These are phyloP conservation scores for Pelobates fuscus DNA, from an alignment of 2,113 vertebrate species.

Conservation along the genomic window DNA sequence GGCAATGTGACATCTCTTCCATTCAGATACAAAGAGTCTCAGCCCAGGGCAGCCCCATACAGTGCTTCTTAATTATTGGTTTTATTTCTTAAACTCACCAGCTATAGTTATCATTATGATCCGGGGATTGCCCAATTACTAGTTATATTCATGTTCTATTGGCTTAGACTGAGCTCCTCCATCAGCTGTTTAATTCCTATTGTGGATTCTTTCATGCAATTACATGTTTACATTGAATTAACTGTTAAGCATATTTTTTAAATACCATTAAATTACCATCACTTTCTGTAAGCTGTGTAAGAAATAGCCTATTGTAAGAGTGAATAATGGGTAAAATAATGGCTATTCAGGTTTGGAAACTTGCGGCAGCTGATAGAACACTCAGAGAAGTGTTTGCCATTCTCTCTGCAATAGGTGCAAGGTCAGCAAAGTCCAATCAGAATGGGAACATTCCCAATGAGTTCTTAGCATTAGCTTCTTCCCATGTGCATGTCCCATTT, in stretches of 20 bases:
- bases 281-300: neutral
- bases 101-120: neutral
- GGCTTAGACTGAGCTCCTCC: neutral
- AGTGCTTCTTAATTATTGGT: neutral
- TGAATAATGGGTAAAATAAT: neutral
- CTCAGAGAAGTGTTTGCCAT: neutral
- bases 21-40: neutral
- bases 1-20: no score
- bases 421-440: neutral
- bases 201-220: neutral
- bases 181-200: neutral
- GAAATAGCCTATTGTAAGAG: neutral
- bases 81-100: neutral
- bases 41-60: neutral
- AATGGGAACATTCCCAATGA: neutral
- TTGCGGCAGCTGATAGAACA: neutral
- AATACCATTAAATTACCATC: neutral
- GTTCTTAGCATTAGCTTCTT: neutral
- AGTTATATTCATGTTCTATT: neutral
- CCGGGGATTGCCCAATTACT: neutral
- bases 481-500: neutral
- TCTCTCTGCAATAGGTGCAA: neutral
- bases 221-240: slow-evolving; percentile 4
- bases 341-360: neutral
- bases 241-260: neutral